Conservation (phyloP, 2,888 invertebrate species). For the Acrobasis consociella region DNA sequence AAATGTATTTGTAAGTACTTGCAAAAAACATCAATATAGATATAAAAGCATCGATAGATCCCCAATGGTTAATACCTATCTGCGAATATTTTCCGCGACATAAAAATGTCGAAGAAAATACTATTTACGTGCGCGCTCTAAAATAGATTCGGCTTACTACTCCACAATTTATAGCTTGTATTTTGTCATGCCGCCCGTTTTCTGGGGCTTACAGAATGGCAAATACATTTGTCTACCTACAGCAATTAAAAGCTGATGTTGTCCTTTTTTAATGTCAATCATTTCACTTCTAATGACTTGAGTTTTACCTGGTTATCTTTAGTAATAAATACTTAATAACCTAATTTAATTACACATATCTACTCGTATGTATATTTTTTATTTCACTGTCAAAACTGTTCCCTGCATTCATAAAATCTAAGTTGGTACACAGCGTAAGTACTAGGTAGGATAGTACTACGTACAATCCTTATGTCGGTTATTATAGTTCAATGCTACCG, state of each 20-base stretch:
- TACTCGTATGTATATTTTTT: too few species aligned
- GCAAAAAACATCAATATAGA: neutral
- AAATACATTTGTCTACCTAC: conserved; percentile 20
- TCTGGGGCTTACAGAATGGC: neutral
- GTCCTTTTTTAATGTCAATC: neutral
- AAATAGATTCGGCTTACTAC: conserved; percentile 14
- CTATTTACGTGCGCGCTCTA: conserved; percentile 16
- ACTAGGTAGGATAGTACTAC: too few species aligned
- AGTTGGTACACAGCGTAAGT: too few species aligned
- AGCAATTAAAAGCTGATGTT: conserved; percentile 8
- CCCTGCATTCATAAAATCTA: too few species aligned
- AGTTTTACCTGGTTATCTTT: too few species aligned
- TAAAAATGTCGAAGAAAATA: conserved; percentile 20
- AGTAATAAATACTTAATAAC: too few species aligned
- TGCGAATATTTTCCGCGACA: conserved; percentile 5
- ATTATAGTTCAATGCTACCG: too few species aligned
- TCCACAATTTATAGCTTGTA: conserved; percentile 16
- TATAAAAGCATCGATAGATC: neutral
- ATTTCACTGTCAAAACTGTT: too few species aligned
- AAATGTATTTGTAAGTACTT: too few species aligned
- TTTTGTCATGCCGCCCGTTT: conserved; percentile 16
- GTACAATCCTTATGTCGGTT: too few species aligned
- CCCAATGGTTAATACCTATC: neutral
- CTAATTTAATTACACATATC: too few species aligned
- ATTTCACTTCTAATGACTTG: too few species aligned